Evolutionary conservation across 2,113 vertebrate species (phyloP), one percentile per base, ranked within the genome.

Genomic region (Daubentonia madagascariensis): DNA sequence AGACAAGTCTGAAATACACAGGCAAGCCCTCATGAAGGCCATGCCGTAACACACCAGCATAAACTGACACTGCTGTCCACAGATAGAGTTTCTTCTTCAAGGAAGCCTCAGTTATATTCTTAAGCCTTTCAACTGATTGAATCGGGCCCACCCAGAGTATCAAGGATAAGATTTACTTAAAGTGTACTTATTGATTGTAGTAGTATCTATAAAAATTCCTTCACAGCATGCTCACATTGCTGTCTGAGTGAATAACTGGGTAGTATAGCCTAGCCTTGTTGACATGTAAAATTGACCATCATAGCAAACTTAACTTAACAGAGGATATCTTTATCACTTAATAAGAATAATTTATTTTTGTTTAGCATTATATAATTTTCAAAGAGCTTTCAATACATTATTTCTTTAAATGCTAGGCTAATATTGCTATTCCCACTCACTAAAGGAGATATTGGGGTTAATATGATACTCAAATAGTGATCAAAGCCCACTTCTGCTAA

Each of bases 1-100:
- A 14, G 10, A 11, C 0, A 13, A 52, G 6, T 59, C 11, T 20
- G 28, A 90, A 72, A 40, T 43, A 23, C 50, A 28, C 0, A 73
- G 3, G 17, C 4, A 72, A 72, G 25, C 5, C 1, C 1, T 22
- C 37, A 12, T 23, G 6, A 32, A 75, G 11, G 2, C 45, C 0
- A 0, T 37, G 4, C 1, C 12, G 13, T 12, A 48, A 35, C 18
- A 70, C 3, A 30, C 7, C 13, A 35, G 30, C 5, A 17, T 25
- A 48, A 54, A 8, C 4, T 13, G 5, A 80, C 75, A 12, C 16
- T 35, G 8, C 2, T 20, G 10, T 50, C 22, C 12, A 10, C 48
- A 13, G 5, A 40, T 32, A 9, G 17, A 67, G 43, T 86, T 63
- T 72, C 65, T 80, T 88, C 50, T 76, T 76, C 0, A 32, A 8